Base-by-base conservation (phyloP, 2,113 vertebrate species). In the Balaeniceps rex region DNA sequence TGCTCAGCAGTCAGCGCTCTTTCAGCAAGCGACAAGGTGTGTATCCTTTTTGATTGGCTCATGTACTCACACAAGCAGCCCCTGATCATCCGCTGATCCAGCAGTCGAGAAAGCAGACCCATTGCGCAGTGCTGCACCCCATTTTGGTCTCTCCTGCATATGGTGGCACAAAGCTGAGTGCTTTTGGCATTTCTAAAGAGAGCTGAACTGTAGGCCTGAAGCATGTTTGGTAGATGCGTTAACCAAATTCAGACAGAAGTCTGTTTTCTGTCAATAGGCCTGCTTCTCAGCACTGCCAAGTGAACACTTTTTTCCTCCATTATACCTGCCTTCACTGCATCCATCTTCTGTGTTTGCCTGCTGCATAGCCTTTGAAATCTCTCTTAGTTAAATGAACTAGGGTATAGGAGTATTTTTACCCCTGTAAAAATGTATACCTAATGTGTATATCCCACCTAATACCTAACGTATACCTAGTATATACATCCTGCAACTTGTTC, bases 281-380 rank as follows among this genome's bases (percentile, higher is more conserved):
- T 46, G 46, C 14, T 70, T 29, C 46, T 82, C 36, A 70, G 34
- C 29, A 23, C n/a, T 25, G 21, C 12, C 25, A 36, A 54, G 7
- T 19, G 36, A 83, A 46, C 23, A 25, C 13, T 14, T 1, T 83
- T 80, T 88, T 47, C 14, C 5, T 81, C 21, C 42, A 2, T 57
- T 77, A 33, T 19, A 70, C 10, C 31, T 10, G 15, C 13, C 42
- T 61, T 38, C 15, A 19, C 19, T 61, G 19, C 14, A 15, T 9
- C 31, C 1, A 0, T 40, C 21, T n/a, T 33, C 25, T 0, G 0
- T 4, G 24, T 69, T 54, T 36, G 3, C 22, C 13, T 65, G 8
- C 19, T 63, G 36, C 6, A 9, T 49, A 49, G 24, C 14, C 36
- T 87, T 77, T 58, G 47, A 84, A 84, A 63, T 34, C 14, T 44